Percentiles rank a stretch among this genome's conserved stretches.
Evolutionary conservation across 2,113 vertebrate genomes (phyloP).

Genomic region (Phasianus colchicus): DNA sequence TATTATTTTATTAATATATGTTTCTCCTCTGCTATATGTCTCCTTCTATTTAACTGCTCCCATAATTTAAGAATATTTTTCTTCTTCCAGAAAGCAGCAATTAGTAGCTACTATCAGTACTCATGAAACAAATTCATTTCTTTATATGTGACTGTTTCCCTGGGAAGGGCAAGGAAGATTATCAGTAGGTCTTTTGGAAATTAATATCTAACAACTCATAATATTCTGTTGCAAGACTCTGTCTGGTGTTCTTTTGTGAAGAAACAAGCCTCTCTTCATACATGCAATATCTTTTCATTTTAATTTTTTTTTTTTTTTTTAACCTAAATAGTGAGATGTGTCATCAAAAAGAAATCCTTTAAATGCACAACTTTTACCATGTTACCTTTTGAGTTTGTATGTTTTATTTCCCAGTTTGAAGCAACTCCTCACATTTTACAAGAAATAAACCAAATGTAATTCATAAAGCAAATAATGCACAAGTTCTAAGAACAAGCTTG

Average conservation of each 20-base stretch:
- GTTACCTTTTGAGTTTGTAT: not conserved
- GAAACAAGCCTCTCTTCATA: not conserved
- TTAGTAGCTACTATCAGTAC: not conserved
- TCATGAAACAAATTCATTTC: not conserved
- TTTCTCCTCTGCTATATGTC: not conserved
- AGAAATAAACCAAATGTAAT: not conserved
- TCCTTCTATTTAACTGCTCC: not conserved
- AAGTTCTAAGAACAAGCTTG: not conserved
- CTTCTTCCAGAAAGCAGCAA: not conserved
- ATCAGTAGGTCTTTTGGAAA: not conserved
- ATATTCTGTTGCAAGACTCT: not conserved
- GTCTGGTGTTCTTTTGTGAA: not conserved
- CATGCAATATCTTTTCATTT: not conserved
- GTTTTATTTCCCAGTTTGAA: not conserved
- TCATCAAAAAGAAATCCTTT: not conserved
- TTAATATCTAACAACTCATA: not conserved
- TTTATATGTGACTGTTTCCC: not conserved
- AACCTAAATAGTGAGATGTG: not conserved
- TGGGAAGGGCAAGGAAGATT: not conserved
- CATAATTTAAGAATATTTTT: not conserved
- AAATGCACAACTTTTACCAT: not conserved
- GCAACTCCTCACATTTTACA: not conserved
- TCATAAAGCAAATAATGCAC: not conserved
- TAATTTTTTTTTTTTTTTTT: not conserved
- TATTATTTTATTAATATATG: too few relatives aligned